Evolutionary conservation across 2,113 vertebrate species (phyloP).

Genomic region (Accipiter cooperii): DNA sequence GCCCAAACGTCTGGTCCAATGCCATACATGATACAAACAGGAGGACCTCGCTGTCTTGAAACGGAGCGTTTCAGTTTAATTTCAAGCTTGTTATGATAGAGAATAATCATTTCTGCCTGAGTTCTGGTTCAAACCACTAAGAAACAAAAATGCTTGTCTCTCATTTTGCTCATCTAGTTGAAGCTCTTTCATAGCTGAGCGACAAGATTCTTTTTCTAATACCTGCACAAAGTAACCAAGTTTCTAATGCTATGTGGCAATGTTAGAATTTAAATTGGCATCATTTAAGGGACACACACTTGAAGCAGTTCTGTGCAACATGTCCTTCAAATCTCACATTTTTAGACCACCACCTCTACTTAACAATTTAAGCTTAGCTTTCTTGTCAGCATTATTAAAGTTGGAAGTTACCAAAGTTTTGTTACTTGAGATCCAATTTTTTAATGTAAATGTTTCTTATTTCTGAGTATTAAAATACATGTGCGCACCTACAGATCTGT

Average conservation of each 20-base stretch:
- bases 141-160: accelerated
- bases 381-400: not conserved
- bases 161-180: not conserved
- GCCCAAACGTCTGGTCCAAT: accelerated
- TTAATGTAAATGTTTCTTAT: not conserved
- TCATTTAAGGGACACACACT: accelerated
- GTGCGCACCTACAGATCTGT: accelerated
- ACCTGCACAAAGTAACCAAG: not conserved
- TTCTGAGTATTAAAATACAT: not conserved
- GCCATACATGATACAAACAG: accelerated
- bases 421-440: not conserved
- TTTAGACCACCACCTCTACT: not conserved
- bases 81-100: not conserved
- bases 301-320: not conserved
- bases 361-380: not conserved
- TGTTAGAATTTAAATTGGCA: not conserved
- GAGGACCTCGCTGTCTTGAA: not conserved
- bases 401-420: not conserved
- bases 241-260: accelerated
- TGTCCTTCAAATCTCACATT: not conserved
- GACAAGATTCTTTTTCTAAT: not conserved
- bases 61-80: not conserved
- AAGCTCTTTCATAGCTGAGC: not conserved
- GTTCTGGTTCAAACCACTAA: not conserved
- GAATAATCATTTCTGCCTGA: not conserved